Percentiles rank a stretch among this genome's conserved stretches.
These are phyloP conservation scores for Hydraecia micacea DNA, from an alignment of 2,888 invertebrate species.

Conservation along the genomic window DNA sequence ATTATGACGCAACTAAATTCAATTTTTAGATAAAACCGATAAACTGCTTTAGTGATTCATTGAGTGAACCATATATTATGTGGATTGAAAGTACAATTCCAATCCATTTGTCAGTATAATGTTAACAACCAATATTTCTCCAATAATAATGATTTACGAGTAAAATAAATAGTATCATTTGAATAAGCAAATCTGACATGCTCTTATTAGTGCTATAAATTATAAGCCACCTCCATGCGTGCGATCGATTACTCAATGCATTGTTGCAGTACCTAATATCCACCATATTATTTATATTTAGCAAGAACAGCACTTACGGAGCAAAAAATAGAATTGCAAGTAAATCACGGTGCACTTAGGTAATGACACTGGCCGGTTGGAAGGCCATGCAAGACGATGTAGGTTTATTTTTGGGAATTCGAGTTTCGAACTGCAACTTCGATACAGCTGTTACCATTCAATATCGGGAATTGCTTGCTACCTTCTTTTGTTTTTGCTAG, in stretches of 20 bases:
- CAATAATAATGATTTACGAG: conserved; percentile 48
- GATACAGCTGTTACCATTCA: conserved; percentile 20
- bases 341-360: conserved; percentile 49
- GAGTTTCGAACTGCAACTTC: conserved; percentile 8
- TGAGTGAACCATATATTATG: background rate
- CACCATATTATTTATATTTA: conserved; percentile 41
- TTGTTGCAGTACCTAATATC: conserved; percentile 55
- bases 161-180: conserved; percentile 49
- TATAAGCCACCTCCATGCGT: conserved; percentile 33
- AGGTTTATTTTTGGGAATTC: conserved; percentile 14
- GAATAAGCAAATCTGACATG: conserved; percentile 59
- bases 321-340: conserved; percentile 42
- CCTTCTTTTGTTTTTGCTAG: background rate
- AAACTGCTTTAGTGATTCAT: conserved; percentile 19
- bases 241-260: conserved; percentile 55
- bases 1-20: background rate
- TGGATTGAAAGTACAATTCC: conserved; percentile 26
- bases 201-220: conserved; percentile 60
- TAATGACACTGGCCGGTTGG: conserved; percentile 40
- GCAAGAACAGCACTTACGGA: conserved; percentile 41
- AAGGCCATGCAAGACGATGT: conserved; percentile 3
- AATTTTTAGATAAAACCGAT: conserved; percentile 11
- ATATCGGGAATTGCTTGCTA: background rate
- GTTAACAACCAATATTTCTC: conserved; percentile 47
- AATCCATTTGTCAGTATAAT: conserved; percentile 45